phyloP scores from a whole-genome alignment of 1,140 invertebrate genomes.

The Drosophila bocqueti region DNA sequence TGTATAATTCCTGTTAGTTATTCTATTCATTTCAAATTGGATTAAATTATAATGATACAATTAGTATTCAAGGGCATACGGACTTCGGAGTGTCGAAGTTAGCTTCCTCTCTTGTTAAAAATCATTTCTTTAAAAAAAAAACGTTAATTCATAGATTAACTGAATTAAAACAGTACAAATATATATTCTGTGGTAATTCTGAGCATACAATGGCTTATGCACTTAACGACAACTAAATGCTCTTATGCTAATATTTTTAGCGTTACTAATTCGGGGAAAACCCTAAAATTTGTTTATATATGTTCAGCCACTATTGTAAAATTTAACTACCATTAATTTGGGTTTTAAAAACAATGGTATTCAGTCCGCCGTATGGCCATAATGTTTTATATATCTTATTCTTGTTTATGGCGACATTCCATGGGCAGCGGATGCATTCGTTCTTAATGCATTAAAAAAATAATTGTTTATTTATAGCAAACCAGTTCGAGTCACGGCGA shows the following conservation, averaged over 20 bases:
- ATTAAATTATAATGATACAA: no score
- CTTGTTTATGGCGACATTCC: slow-evolving; percentile 29
- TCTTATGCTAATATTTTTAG: background rate
- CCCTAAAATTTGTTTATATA: background rate
- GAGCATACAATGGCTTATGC: background rate
- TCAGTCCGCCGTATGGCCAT: background rate
- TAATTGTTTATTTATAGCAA: slow-evolving; percentile 75
- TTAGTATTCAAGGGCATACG: no score
- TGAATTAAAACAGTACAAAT: background rate
- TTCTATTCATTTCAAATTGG: no score
- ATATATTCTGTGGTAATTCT: background rate
- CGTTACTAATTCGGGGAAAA: no score
- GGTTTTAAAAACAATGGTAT: background rate
- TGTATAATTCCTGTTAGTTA: no score
- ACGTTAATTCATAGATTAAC: background rate
- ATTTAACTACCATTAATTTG: background rate
- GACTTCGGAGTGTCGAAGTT: no score
- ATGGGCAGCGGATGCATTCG: slow-evolving; percentile 32
- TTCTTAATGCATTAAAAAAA: slow-evolving; percentile 47
- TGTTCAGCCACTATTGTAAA: background rate
- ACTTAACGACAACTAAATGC: background rate
- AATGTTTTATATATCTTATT: slow-evolving; percentile 11
- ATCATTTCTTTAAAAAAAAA: no score
- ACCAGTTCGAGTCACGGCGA: slow-evolving; percentile 44
- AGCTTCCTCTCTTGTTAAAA: no score